Evolutionary conservation across 2,113 vertebrate species (phyloP), one percentile per base, ranked within the genome.

Genomic region (Orycteropus afer): DNA sequence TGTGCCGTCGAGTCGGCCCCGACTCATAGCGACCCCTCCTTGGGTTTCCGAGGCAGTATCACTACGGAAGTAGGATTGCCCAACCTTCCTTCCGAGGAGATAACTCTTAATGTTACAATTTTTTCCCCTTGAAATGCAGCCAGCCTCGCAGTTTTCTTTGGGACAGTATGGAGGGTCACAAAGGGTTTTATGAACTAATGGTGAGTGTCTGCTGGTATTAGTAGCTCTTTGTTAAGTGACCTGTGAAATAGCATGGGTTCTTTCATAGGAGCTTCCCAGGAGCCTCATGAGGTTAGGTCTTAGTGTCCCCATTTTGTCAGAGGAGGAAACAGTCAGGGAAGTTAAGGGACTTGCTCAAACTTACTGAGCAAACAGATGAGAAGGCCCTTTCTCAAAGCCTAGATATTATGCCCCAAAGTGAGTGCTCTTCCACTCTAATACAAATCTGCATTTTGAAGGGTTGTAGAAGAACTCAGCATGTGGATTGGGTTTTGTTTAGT

Each of bases 161-260:
- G 82, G 78, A 93, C 9, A 37, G 42, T 93, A 89, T 82, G 42
- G 55, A 84, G 71, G 67, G 23, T 92, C 81, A 86, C 94, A 57
- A 32, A 59, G 79, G 80, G 49, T 34, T 94, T 95, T 83, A 76
- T 57, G 14, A 91, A 80, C 40, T 32, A 63, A 51, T 49, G 71
- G 61, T 55, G 37, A 74, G 61, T 65, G 6, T 96, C 59, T 49
- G 11, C 5, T 32, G 53, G 27, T 8, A 3, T 67, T 76, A 69
- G 69, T 80, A 61, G 76, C 42, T 95, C 15, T 11, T n/a, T 86
- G 32, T 89, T 73, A 34, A 71, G 29, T 76, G 55, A 40, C 32
- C 29, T 79, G 3, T 77, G 86, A 81, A 85, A 17, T 67, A 73
- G 57, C 3, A 15, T 37, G 78, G 74, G 6, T 76, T 42, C 5